Evolutionary conservation across 2,888 invertebrate species (phyloP).

Genomic region (Trilocha varians): DNA sequence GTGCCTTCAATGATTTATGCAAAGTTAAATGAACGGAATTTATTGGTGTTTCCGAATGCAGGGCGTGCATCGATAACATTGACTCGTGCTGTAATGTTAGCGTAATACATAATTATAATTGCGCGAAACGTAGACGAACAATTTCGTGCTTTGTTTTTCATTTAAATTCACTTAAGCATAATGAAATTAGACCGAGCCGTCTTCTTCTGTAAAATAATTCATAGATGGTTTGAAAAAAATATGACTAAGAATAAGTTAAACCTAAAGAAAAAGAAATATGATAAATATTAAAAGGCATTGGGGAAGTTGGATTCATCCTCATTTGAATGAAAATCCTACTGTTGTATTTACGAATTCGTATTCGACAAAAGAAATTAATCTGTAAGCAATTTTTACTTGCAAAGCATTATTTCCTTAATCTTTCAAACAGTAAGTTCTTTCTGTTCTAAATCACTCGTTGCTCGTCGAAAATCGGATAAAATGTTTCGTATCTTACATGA

Average conservation of each 20-base stretch:
- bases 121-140: too few species aligned
- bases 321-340: not conserved
- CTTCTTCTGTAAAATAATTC: too few species aligned
- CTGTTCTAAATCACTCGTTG: not conserved
- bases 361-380: too few species aligned
- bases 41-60: not conserved
- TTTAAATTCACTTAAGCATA: too few species aligned
- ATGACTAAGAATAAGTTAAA: not conserved
- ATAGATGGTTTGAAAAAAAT: not conserved
- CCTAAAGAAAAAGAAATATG: not conserved
- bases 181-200: too few species aligned
- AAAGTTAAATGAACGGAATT: not conserved
- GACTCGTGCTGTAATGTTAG: too few species aligned
- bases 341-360: too few species aligned
- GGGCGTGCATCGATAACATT: too few species aligned
- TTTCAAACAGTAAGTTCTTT: not conserved
- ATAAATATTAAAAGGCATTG: not conserved
- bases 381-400: not conserved
- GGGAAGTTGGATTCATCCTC: not conserved
- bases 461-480: constrained; percentile 4
- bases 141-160: too few species aligned
- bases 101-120: not conserved
- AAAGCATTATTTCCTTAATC: not conserved
- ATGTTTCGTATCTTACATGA: constrained; percentile 4
- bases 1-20: not conserved